These are phyloP conservation scores for Mesoligia furuncula DNA, from an alignment of 2,888 invertebrate genomes.

Conservation along the genomic window DNA sequence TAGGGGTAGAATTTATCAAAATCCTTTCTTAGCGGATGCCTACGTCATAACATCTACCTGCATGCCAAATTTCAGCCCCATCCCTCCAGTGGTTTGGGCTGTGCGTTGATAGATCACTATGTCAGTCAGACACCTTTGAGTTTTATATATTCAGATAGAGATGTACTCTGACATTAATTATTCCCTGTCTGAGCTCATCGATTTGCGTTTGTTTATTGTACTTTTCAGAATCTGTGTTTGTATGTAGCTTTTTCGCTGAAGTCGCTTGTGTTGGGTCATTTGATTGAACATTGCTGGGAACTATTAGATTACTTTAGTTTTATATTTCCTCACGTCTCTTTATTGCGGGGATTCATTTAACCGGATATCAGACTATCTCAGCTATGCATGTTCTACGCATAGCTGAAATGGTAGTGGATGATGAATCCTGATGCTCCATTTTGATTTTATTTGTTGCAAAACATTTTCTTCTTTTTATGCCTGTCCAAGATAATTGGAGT, in stretches of 20 bases:
- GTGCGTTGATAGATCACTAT: too few species aligned
- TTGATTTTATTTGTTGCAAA: neutral
- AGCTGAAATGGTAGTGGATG: neutral
- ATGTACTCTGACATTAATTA: constrained; percentile 4
- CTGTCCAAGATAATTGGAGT: neutral
- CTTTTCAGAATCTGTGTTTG: constrained; percentile 14
- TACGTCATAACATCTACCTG: too few species aligned
- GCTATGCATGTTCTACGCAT: neutral
- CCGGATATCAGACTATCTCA: neutral
- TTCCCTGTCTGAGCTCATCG: constrained; percentile 1
- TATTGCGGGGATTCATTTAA: neutral
- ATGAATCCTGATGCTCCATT: neutral
- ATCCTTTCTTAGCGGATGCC: too few species aligned
- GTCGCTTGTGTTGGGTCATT: neutral
- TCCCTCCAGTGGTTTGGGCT: too few species aligned
- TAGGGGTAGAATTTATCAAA: too few species aligned
- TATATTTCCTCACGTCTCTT: neutral
- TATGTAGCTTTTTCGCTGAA: neutral
- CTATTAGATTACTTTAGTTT: neutral
- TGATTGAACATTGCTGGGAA: constrained; percentile 1
- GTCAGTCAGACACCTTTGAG: too few species aligned
- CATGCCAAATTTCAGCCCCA: too few species aligned
- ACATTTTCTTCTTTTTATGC: neutral
- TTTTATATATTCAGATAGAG: too few species aligned
- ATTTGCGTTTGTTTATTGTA: neutral